These are phyloP conservation scores for Leptogaster cylindrica DNA, from an alignment of 2,888 invertebrate species.

Conservation along the genomic window DNA sequence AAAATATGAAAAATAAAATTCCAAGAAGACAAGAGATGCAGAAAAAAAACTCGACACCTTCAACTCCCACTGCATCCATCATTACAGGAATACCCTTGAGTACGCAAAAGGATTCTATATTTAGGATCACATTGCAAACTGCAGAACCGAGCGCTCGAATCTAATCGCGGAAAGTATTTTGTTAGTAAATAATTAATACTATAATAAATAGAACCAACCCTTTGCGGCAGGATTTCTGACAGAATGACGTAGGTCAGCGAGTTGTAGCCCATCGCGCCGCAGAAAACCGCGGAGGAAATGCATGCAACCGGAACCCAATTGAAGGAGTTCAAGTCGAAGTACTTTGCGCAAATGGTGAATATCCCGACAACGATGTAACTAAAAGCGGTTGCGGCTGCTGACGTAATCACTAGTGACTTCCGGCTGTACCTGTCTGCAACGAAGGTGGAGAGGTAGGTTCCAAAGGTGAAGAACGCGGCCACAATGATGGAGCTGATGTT, in stretches of 20 bases:
- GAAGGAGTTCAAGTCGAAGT: too few relatives aligned
- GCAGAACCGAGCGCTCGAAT: conserved; percentile 44
- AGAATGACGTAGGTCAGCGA: conserved; percentile 47
- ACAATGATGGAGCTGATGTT: too few relatives aligned
- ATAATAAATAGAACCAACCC: conserved; percentile 45
- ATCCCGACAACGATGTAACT: too few relatives aligned
- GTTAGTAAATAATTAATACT: too few relatives aligned
- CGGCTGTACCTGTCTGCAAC: too few relatives aligned
- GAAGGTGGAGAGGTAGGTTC: too few relatives aligned
- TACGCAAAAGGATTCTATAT: conserved; percentile 44
- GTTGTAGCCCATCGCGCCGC: conserved; percentile 43
- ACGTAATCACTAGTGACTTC: too few relatives aligned
- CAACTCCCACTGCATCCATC: conserved; percentile 38
- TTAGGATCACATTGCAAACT: conserved; percentile 43
- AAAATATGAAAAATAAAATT: conserved; percentile 30
- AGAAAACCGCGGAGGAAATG: conserved; percentile 47
- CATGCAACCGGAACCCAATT: conserved; percentile 48
- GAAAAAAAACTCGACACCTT: conserved; percentile 42
- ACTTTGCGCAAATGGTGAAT: too few relatives aligned
- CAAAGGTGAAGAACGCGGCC: too few relatives aligned
- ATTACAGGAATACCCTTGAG: conserved; percentile 44
- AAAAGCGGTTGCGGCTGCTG: too few relatives aligned
- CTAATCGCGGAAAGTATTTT: conserved; percentile 21
- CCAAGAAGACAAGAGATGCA: conserved; percentile 32
- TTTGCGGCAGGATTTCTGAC: conserved; percentile 47